Conservation (phyloP, 2,888 invertebrate genomes). For the Catocala sponsa region DNA sequence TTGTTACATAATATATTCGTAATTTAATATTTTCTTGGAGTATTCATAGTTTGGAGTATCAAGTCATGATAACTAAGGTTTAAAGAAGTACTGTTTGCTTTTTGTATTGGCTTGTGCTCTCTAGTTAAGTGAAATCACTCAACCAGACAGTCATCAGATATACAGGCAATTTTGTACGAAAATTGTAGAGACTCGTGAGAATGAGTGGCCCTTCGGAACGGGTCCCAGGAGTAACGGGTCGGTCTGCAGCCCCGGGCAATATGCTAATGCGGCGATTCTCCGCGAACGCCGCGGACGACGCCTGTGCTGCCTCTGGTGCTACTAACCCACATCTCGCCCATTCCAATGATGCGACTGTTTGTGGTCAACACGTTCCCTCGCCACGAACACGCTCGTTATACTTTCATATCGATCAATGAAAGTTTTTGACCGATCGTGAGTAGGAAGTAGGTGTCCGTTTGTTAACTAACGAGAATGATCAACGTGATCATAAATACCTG, state of each 20-base stretch:
- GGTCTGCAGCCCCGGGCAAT: constrained; percentile 72
- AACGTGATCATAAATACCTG: constrained; percentile 34
- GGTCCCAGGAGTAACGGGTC: constrained; percentile 80
- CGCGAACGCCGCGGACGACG: constrained; percentile 61
- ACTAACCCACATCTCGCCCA: constrained; percentile 84
- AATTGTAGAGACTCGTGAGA: constrained; percentile 74
- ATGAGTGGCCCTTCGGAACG: constrained; percentile 73
- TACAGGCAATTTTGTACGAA: constrained; percentile 40
- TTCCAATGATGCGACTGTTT: constrained; percentile 79
- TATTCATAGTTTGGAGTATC: too few species aligned
- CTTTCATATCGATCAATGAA: constrained; percentile 84
- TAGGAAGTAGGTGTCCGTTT: constrained; percentile 61
- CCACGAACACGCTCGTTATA: constrained; percentile 80
- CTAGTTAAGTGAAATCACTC: too few species aligned
- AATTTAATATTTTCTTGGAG: too few species aligned
- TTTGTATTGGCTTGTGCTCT: too few species aligned
- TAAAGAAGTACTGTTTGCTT: too few species aligned
- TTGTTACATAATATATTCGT: too few species aligned
- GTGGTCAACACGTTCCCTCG: constrained; percentile 76
- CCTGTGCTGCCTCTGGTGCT: constrained; percentile 70
- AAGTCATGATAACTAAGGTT: too few species aligned
- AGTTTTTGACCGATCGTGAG: constrained; percentile 70
- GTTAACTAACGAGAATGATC: constrained; percentile 39
- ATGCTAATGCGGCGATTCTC: constrained; percentile 79
- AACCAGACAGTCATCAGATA: not conserved